These are phyloP conservation scores for Sminthurinus aureus DNA, from an alignment of 2,888 invertebrate species.

Conservation along the genomic window DNA sequence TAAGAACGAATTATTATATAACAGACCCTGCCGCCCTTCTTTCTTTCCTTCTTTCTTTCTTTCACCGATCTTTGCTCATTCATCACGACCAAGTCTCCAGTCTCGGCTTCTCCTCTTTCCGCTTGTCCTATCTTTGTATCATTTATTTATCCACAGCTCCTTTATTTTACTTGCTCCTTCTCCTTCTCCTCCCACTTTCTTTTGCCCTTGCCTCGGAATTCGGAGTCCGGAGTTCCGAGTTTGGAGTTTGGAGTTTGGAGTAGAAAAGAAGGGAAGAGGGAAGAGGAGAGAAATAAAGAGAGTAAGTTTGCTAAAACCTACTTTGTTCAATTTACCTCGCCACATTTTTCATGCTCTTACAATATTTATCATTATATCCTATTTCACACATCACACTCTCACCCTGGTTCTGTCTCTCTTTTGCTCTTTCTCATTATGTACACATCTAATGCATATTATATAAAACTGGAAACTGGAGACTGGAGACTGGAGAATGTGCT, in stretches of 20 bases:
- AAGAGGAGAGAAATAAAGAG: too few species aligned
- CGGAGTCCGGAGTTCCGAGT: too few species aligned
- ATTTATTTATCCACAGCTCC: conserved; percentile 4
- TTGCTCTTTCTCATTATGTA: background rate
- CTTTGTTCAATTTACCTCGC: conserved; percentile 13
- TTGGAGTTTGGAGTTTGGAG: too few species aligned
- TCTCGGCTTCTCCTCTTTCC: background rate
- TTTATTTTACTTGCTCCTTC: background rate
- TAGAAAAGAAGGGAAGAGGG: too few species aligned
- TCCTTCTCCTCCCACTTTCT: background rate
- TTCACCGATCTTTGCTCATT: background rate
- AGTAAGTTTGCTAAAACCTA: background rate
- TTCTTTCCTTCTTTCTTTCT: background rate
- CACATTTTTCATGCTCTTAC: conserved; percentile 6
- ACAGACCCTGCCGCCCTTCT: background rate
- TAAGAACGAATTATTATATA: conserved; percentile 1
- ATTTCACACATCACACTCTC: background rate
- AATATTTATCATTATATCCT: background rate
- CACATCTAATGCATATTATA: too few species aligned
- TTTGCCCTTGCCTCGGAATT: too few species aligned
- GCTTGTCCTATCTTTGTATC: background rate
- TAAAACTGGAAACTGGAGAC: background rate
- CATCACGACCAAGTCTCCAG: background rate
- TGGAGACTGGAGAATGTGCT: background rate
- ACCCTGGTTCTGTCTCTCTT: background rate